Base-by-base conservation (phyloP, 2,797 vertebrate genomes). In the Todus mexicanus region DNA sequence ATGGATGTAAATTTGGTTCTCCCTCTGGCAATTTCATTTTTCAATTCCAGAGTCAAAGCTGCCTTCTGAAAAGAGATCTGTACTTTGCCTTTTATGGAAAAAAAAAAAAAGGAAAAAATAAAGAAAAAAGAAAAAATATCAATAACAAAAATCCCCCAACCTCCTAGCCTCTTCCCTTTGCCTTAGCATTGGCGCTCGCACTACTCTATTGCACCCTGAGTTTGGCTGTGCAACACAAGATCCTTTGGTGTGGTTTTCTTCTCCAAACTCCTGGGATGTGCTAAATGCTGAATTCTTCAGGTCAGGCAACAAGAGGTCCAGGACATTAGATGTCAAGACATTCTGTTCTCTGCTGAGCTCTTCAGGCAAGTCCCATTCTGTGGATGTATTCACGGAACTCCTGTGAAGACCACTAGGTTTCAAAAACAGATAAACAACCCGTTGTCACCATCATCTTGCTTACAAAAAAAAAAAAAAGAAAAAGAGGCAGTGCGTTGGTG, bases 281-380 rank as follows among this genome's bases (percentile, higher is more conserved):
- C 27, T 19, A 38, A 63, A 56, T 59, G 16, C 31, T 11, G 2
- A 69, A 59, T 45, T 40, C 50, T 54, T 56, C 53, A 70, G 27
- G 76, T 70, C 43, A 50, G 40, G 35, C 26, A 74, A n/a, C 51
- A 60, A n/a, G 70, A 80, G 15, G n/a, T 54, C 47, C 27, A 27
- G 54, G 16, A 33, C 3, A 2, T 40, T 71, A 20, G 33, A 7
- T 38, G 29, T 10, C 0, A 0, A 81, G 40, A 21, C 16, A 22
- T 5, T 65, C 3, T 42, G 15, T 20, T 68, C 48, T 72, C 38
- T 66, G n/a, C 59, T 69, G 84, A 69, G 47, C 38, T 54, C 26
- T 51, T 59, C 21, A 51, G 51, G 10, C 53, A 2, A 4, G 22
- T 68, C 35, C 70, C 10, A 1, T 76, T 59, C 71, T 7, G 11